Evolutionary conservation across 2,113 vertebrate genomes (phyloP), one percentile per base, ranked within the genome.

Genomic region (Cyprinodon variegatus): DNA sequence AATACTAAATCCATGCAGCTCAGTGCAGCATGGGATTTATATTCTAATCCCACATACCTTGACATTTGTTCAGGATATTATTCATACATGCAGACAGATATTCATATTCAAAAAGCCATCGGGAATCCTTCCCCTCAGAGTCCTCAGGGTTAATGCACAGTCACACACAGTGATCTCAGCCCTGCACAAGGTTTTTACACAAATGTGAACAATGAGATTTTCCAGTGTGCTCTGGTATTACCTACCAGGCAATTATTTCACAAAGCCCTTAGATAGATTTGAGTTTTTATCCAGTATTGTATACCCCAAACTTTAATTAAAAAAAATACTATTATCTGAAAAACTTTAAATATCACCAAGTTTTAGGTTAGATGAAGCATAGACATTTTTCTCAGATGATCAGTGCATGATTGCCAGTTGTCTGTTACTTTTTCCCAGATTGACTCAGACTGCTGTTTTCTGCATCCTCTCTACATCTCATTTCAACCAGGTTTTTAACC

Each of bases 71-170:
- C 74, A 85, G 64, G 63, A 60, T 74, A 83, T 87, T 60, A 86
- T 85, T 91, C 84, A 88, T 91, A 75, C 84, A 89, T 85, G 74
- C 79, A 53, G 59, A 61, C 46, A 61, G 3, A n/a, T 29, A 79
- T 91, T 82, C 81, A 90, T 90, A 92, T 91, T 88, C 87, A 82
- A 70, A 76, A 75, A 69, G 15, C 61, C 81, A 79, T 40, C 61
- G 82, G 81, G 46, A 84, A 76, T 62, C 60, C 38, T 59, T 78
- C 76, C 76, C 61, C 68, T 72, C 74, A 65, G 74, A 86, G 82
- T 67, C 78, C 13, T 79, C 74, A 60, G 70, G 37, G 69, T 20
- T 74, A 82, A 50, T 57, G 65, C 77, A 78, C 36, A 43, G 50
- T 45, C n/a, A 48, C 70, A 84, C 65, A 68, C 68, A 50, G 22